These are phyloP conservation scores for Nebria brevicollis DNA, from an alignment of 2,888 invertebrate species.

Conservation along the genomic window DNA sequence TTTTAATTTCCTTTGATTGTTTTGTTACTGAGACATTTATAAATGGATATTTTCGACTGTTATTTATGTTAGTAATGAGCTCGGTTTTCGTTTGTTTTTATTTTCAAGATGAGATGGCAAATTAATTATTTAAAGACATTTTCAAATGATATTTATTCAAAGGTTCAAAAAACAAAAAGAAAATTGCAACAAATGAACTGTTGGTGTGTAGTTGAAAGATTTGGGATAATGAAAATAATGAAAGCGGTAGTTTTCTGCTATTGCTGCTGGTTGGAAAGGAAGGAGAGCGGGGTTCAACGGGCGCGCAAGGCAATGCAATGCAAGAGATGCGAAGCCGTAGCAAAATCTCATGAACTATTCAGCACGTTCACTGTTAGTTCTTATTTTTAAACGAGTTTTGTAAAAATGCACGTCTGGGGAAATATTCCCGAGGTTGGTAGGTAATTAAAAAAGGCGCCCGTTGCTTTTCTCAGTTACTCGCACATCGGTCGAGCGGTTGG, in stretches of 20 bases:
- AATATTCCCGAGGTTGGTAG: conserved; percentile 56
- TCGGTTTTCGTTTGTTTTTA: conserved; percentile 1
- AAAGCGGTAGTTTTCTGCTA: not conserved
- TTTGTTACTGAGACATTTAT: conserved; percentile 1
- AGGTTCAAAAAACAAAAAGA: not conserved
- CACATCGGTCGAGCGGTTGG: conserved; percentile 32
- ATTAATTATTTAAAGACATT: not conserved
- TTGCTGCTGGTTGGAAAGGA: too few species aligned
- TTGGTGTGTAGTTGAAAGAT: not conserved
- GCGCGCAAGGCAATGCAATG: too few species aligned
- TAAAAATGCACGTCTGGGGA: conserved; percentile 59
- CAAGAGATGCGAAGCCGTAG: conserved; percentile 2
- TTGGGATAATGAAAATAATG: conserved; percentile 9
- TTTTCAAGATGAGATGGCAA: conserved; percentile 13
- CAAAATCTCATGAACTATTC: conserved; percentile 55
- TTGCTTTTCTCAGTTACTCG: conserved; percentile 49
- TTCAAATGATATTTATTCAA: not conserved
- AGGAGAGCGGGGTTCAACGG: too few species aligned
- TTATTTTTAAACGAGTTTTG: conserved; percentile 59
- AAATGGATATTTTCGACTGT: not conserved
- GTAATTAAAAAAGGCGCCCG: conserved; percentile 58
- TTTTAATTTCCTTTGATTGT: conserved; percentile 1
- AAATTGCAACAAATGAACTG: too few species aligned
- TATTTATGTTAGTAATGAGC: conserved; percentile 1
- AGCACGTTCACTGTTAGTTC: conserved; percentile 56